A percentile compares a stretch with the other conserved stretches of the same genome.
Conservation (phyloP, 2,797 vertebrate species). For the Dermochelys coriacea region DNA sequence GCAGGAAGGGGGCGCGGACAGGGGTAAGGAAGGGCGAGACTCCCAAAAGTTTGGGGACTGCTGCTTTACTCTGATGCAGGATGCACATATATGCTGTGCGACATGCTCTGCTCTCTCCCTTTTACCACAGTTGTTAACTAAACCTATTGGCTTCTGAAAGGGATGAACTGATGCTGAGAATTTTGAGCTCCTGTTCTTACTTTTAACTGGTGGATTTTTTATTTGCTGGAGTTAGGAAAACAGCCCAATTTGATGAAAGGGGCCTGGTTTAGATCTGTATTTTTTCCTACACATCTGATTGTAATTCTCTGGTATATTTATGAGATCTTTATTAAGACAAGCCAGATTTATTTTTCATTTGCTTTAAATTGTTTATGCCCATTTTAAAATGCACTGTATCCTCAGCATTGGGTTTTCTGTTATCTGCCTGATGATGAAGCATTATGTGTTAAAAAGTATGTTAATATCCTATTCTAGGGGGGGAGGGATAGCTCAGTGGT, state of each 20-base stretch:
- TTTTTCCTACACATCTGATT: constrained; percentile 5
- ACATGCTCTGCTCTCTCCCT: background rate
- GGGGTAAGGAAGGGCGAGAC: no score
- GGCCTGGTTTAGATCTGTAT: constrained; percentile 13
- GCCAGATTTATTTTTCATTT: constrained; percentile 70
- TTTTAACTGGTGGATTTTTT: background rate
- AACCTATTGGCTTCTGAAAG: constrained; percentile 27
- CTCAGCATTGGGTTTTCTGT: constrained; percentile 42
- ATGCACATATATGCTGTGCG: constrained; percentile 9
- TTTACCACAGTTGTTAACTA: background rate
- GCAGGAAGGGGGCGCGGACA: no score
- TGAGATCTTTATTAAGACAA: constrained; percentile 70
- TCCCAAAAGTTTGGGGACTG: no score
- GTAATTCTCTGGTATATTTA: constrained; percentile 63
- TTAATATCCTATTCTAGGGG: constrained; percentile 66
- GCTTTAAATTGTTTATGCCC: constrained; percentile 60
- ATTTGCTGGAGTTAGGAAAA: constrained; percentile 39
- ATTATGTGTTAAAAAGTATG: constrained; percentile 44
- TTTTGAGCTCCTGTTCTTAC: background rate
- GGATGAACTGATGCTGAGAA: background rate
- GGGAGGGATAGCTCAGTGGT: no score
- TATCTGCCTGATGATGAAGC: constrained; percentile 65
- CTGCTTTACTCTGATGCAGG: constrained; percentile 14
- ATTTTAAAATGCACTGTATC: constrained; percentile 59
- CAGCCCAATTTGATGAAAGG: constrained; percentile 10